phyloP scores from a whole-genome alignment of 2,113 vertebrate species.

The Natator depressus region DNA sequence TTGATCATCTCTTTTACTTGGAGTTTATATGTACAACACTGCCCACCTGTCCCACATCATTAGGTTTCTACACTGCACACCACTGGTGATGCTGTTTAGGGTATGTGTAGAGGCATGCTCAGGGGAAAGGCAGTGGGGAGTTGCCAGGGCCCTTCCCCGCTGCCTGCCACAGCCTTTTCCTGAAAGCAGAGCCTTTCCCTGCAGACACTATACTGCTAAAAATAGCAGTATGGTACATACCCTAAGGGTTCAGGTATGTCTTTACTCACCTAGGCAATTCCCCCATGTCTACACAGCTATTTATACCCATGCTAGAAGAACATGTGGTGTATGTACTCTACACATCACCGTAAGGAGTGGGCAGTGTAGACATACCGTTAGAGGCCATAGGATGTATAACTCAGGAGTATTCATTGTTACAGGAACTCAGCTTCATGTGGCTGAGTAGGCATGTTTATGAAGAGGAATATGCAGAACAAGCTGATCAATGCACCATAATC shows the following conservation, averaged over 20 bases:
- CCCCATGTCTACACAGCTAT: not conserved
- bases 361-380: not conserved
- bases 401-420: not conserved
- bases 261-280: not conserved
- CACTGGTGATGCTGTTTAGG: no score
- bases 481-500: not conserved
- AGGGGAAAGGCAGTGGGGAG: no score
- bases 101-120: no score
- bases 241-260: no score
- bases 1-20: fast-evolving
- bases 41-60: not conserved
- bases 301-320: not conserved
- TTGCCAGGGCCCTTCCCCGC: no score
- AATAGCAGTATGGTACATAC: no score
- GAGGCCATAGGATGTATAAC: not conserved
- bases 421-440: not conserved
- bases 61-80: not conserved
- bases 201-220: no score
- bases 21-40: not conserved
- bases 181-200: no score
- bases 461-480: not conserved
- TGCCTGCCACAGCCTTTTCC: no score
- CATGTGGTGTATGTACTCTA: not conserved
- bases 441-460: not conserved
- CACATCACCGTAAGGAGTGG: not conserved